phyloP scores from a whole-genome alignment of 1,140 invertebrate species.

The Ceratosolen fusciceps region DNA sequence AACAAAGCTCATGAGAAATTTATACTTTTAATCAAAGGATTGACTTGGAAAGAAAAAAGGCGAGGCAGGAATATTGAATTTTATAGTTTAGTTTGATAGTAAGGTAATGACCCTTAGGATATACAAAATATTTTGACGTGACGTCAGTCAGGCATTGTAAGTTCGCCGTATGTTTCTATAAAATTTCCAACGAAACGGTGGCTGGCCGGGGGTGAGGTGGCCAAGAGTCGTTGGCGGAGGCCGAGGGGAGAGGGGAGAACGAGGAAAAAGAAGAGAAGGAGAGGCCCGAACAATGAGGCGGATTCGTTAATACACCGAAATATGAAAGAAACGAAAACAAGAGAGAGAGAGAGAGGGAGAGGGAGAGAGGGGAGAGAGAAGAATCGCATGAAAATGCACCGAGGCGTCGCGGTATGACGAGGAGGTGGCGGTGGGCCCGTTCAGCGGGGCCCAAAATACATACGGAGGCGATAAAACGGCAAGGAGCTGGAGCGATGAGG shows the following conservation, averaged over 20 bases:
- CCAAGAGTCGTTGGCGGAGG: no score
- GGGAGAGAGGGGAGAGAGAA: background rate
- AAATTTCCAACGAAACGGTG: slow-evolving; percentile 10
- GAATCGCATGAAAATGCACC: background rate
- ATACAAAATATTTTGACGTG: slow-evolving; percentile 6
- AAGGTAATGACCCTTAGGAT: background rate
- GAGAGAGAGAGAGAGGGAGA: background rate
- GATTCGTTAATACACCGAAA: slow-evolving; percentile 26
- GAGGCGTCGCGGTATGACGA: background rate
- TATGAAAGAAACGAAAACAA: slow-evolving; percentile 21
- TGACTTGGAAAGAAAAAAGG: background rate
- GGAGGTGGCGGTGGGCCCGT: slow-evolving; percentile 2
- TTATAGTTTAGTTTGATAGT: slow-evolving; percentile 25
- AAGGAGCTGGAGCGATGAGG: background rate
- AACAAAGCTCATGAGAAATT: background rate
- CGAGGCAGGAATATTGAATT: background rate
- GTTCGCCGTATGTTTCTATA: slow-evolving; percentile 10
- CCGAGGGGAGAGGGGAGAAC: no score
- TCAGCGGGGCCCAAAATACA: slow-evolving; percentile 17
- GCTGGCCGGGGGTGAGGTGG: no score
- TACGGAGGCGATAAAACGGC: slow-evolving; percentile 43
- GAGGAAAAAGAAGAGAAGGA: background rate
- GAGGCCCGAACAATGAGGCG: background rate
- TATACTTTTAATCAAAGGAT: background rate
- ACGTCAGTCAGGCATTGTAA: background rate